phyloP scores from a whole-genome alignment of 1,140 invertebrate genomes.

The Coptotermes formosanus region DNA sequence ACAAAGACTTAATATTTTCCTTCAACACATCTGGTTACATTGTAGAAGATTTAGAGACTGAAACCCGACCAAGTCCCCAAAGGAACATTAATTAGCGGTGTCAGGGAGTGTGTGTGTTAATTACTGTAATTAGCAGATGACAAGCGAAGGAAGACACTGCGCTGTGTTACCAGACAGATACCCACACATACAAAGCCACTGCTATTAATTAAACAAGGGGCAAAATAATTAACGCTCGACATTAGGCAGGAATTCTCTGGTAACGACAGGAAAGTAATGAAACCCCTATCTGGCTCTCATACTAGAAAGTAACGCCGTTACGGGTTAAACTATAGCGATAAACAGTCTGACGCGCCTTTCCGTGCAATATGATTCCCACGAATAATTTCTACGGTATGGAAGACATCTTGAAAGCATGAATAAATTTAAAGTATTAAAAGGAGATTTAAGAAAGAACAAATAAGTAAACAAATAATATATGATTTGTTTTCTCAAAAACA shows the following conservation, averaged over 20 bases:
- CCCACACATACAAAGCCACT: neutral
- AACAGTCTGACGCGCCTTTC: too few relatives aligned
- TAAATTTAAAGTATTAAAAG: too few relatives aligned
- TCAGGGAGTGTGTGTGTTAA: conserved; percentile 13
- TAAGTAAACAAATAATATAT: too few relatives aligned
- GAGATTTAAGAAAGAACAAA: too few relatives aligned
- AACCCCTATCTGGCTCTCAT: too few relatives aligned
- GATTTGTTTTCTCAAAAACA: too few relatives aligned
- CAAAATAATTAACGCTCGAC: neutral
- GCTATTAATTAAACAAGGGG: conserved; percentile 16
- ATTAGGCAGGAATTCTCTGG: conserved; percentile 3
- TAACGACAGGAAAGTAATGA: neutral
- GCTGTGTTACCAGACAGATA: neutral
- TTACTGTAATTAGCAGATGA: conserved; percentile 15
- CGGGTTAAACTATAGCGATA: too few relatives aligned
- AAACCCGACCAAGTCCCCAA: neutral
- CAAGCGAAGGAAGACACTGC: conserved; percentile 4
- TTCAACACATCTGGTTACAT: neutral
- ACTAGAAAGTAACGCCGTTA: too few relatives aligned
- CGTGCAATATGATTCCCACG: too few relatives aligned
- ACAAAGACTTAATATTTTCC: neutral
- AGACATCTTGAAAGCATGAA: too few relatives aligned
- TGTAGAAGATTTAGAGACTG: neutral
- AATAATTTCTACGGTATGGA: too few relatives aligned
- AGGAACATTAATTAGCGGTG: conserved; percentile 6